These are phyloP conservation scores for Mus pahari DNA, from an alignment of 2,113 vertebrate species.

Conservation along the genomic window DNA sequence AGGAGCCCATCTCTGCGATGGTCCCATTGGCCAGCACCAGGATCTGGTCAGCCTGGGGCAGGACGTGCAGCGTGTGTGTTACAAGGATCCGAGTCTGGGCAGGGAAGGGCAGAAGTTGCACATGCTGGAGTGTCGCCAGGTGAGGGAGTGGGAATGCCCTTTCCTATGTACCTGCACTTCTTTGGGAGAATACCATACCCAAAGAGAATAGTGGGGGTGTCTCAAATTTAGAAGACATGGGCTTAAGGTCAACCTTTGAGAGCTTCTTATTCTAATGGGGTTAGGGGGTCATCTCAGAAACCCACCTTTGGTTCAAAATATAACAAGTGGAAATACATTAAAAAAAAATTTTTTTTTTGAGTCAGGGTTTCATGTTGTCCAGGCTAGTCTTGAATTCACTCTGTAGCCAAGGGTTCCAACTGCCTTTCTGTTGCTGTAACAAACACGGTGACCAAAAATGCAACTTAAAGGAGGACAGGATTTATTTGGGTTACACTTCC, in stretches of 20 bases:
- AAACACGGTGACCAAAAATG: background rate
- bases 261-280: background rate
- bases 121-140: accelerated
- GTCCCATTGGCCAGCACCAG: constrained; percentile 92
- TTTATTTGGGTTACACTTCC: background rate
- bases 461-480: background rate
- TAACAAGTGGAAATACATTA: background rate
- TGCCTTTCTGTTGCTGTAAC: background rate
- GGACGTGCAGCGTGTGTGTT: constrained; percentile 92
- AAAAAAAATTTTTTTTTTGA: no score
- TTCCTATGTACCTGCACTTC: no score
- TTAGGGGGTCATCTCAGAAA: no score
- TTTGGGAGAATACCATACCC: background rate
- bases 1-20: constrained; percentile 94
- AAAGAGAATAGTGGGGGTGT: background rate
- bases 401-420: background rate
- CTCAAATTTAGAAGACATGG: background rate
- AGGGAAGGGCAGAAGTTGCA: constrained; percentile 18
- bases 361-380: background rate
- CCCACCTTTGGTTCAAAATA: background rate
- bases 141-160: background rate
- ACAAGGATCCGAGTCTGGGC: constrained; percentile 95
- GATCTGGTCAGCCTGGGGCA: constrained; percentile 93
- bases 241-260: background rate
- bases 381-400: background rate